Conservation (phyloP, 2,113 vertebrate genomes). For the Calidris pygmaea region DNA sequence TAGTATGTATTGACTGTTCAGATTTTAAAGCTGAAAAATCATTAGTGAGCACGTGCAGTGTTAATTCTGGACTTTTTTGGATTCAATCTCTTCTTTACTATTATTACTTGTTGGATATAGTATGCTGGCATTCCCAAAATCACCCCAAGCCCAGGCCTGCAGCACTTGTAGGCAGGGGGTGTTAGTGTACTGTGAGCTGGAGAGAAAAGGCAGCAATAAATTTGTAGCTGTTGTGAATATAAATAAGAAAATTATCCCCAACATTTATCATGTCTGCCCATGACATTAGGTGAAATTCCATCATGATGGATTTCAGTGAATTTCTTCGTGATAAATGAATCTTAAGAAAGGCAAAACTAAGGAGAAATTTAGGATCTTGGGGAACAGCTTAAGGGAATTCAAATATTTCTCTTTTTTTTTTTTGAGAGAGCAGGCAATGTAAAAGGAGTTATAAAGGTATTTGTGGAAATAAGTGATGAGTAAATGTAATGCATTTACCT, state of each 20-base stretch:
- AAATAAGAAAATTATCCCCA: background rate
- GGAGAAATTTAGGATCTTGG: background rate
- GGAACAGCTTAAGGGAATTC: background rate
- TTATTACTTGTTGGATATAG: background rate
- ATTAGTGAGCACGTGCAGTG: rapidly evolving
- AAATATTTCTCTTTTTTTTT: background rate
- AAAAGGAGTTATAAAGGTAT: background rate
- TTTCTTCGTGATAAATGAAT: background rate
- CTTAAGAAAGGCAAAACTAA: background rate
- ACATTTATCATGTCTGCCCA: background rate
- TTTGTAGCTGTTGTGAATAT: background rate
- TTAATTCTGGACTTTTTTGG: background rate
- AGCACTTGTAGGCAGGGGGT: background rate
- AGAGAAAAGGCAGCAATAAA: background rate
- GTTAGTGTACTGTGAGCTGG: background rate
- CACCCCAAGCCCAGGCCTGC: background rate
- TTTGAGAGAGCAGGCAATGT: no score
- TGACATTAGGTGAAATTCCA: background rate
- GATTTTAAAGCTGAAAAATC: background rate
- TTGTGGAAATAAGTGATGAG: background rate
- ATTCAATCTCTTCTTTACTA: background rate
- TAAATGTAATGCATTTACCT: rapidly evolving
- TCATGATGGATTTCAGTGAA: background rate
- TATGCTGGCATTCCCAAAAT: background rate
- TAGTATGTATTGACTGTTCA: background rate